A percentile compares a stretch with the other conserved stretches of the same genome.
Conservation (phyloP, 2,888 invertebrate species). For the Tenthredo livida region DNA sequence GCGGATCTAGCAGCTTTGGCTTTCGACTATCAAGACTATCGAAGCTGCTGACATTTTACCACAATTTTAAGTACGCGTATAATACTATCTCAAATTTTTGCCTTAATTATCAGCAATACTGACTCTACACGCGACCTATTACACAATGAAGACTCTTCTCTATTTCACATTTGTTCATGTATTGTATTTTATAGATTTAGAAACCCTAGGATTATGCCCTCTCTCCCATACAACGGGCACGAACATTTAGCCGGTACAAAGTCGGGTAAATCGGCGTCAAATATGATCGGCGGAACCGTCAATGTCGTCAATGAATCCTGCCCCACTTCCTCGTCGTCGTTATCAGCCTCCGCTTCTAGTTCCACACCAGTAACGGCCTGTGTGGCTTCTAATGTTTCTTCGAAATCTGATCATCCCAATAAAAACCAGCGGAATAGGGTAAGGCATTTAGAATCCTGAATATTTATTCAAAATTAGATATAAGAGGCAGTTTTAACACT, state of each 20-base stretch:
- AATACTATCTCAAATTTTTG: neutral
- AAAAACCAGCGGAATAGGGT: slow-evolving; percentile 75
- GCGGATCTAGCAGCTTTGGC: slow-evolving; percentile 39
- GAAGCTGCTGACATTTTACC: slow-evolving; percentile 40
- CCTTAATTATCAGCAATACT: neutral
- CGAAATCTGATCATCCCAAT: slow-evolving; percentile 71
- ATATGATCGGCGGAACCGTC: slow-evolving; percentile 76
- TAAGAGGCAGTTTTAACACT: neutral
- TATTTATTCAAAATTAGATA: neutral
- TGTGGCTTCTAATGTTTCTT: slow-evolving; percentile 54
- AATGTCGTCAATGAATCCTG: slow-evolving; percentile 67
- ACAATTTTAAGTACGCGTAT: slow-evolving; percentile 13
- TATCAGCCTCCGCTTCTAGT: slow-evolving; percentile 64
- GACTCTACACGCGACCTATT: neutral
- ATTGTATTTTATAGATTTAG: slow-evolving; percentile 1
- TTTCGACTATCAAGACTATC: slow-evolving; percentile 36
- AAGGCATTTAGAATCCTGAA: slow-evolving; percentile 53
- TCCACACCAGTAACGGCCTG: slow-evolving; percentile 56
- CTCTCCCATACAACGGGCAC: slow-evolving; percentile 73
- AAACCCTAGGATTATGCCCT: slow-evolving; percentile 69
- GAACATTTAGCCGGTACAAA: slow-evolving; percentile 69
- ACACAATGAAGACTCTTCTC: neutral
- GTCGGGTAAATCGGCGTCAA: slow-evolving; percentile 69
- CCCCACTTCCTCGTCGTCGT: slow-evolving; percentile 62
- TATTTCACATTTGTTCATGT: neutral